Base-by-base conservation (phyloP, 2,888 invertebrate species). In the Apocheima hispidaria region DNA sequence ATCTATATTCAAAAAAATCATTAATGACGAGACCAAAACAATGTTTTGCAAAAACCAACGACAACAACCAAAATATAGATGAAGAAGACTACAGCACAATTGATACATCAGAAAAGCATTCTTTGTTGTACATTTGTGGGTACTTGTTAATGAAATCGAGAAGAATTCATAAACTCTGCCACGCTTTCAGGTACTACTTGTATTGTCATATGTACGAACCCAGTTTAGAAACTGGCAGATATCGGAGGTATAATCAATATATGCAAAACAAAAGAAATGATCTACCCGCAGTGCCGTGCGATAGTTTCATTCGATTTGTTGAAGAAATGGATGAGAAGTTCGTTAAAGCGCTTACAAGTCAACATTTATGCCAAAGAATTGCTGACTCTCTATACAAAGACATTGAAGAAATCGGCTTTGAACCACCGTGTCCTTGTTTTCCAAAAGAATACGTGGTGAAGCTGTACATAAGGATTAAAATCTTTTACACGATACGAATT, bases 241-340 rank as follows among this genome's bases (percentile, higher is more conserved):
- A 35, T 10, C 10, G 12, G n/a, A 14, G 48, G 5, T 52, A 33
- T 46, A 33, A 16, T 28, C 12, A 26, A 51, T 38, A 58, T 43
- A 28, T 43, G 26, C n/a, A 28, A 20, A 20, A 48, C 12, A 30
- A 4, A 7, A 16, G 10, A 9, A 2, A 10, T 2, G 3, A 30
- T 21, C 6, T 26, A 30, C 33, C 30, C n/a, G 46, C 23, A 1
- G 46, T 33, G 14, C 40, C 59, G 4, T 41, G 35, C 30, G 35
- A 60, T 23, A 23, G 35, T 26, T 60, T 60, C 4, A 6, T 50
- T 5, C 21, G 4, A 1, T 55, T 30, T 33, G 49, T 60, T 36
- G 10, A 50, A 26, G n/a, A 44, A 38, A 60, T 60, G 50, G 60
- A 60, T n/a, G 26, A 14, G 3, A 50, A 21, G 18, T 55, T 60